Conservation (phyloP, 23 tunicate genomes). For the Aplidium turbinatum region DNA sequence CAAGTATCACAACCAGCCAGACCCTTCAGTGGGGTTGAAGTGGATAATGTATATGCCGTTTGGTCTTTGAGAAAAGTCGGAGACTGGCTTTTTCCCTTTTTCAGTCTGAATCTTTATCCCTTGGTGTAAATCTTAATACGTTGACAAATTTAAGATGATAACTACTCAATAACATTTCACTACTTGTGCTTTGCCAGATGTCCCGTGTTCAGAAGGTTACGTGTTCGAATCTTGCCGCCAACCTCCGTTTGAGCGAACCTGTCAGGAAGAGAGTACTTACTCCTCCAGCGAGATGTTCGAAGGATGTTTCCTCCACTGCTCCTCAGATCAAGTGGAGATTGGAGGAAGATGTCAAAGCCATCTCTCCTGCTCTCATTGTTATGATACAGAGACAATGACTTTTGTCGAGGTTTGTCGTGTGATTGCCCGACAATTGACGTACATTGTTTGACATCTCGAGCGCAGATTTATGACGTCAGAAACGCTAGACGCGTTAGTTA, state of each 20-base stretch:
- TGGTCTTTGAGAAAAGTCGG: background rate
- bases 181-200: slow-evolving; percentile 10
- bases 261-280: background rate
- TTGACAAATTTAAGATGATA: too few species aligned
- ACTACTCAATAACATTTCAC: background rate
- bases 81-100: background rate
- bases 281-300: slow-evolving; percentile 10
- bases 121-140: too few species aligned
- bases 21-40: too few species aligned
- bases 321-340: slow-evolving; percentile 38
- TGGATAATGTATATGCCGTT: too few species aligned
- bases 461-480: too few species aligned
- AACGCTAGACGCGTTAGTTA: too few species aligned
- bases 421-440: too few species aligned
- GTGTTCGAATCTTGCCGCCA: slow-evolving; percentile 41
- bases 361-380: slow-evolving; percentile 40
- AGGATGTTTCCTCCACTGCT: slow-evolving; percentile 61
- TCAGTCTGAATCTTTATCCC: background rate
- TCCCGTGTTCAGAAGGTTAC: slow-evolving; percentile 38
- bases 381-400: slow-evolving; percentile 42
- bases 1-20: too few species aligned
- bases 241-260: slow-evolving; percentile 49
- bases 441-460: too few species aligned
- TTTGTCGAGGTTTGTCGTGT: too few species aligned
- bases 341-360: slow-evolving; percentile 29